Evolutionary conservation across 2,888 invertebrate genomes (phyloP).

Genomic region (Sphinx pinastri): DNA sequence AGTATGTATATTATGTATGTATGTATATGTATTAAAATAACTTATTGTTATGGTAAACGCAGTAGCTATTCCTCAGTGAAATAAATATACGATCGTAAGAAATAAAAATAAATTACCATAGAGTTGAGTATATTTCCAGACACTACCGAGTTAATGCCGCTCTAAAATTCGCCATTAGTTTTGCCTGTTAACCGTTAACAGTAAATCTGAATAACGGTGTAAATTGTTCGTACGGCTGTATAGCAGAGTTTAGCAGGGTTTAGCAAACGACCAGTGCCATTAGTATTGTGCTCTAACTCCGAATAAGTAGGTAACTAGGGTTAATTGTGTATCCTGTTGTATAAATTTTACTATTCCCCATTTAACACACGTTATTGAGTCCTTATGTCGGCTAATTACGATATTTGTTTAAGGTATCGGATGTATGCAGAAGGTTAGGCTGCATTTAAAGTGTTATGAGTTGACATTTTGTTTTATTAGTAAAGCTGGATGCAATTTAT

Average conservation of each 20-base stretch:
- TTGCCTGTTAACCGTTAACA: slow-evolving; percentile 23
- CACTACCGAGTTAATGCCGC: slow-evolving; percentile 4
- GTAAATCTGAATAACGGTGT: slow-evolving; percentile 18
- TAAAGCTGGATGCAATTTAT: no score
- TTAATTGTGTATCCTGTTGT: slow-evolving; percentile 1
- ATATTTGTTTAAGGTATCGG: no score
- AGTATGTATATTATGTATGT: no score
- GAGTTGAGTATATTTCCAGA: slow-evolving; percentile 1
- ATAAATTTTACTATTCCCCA: not conserved
- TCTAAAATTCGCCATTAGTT: slow-evolving; percentile 24
- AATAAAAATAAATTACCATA: slow-evolving; percentile 3
- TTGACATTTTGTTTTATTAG: no score
- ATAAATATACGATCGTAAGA: not conserved
- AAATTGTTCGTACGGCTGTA: not conserved
- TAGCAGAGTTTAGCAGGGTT: slow-evolving; percentile 4
- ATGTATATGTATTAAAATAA: no score
- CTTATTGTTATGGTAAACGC: no score
- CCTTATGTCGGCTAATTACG: not conserved
- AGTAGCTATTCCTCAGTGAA: not conserved
- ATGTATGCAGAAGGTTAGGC: no score
- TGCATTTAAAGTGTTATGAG: no score
- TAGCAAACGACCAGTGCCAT: not conserved
- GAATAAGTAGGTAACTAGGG: not conserved
- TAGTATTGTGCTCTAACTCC: slow-evolving; percentile 4
- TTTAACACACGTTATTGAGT: not conserved